Evolutionary conservation across 2,797 vertebrate species (phyloP), one percentile per base, ranked within the genome.

Genomic region (Dermochelys coriacea): DNA sequence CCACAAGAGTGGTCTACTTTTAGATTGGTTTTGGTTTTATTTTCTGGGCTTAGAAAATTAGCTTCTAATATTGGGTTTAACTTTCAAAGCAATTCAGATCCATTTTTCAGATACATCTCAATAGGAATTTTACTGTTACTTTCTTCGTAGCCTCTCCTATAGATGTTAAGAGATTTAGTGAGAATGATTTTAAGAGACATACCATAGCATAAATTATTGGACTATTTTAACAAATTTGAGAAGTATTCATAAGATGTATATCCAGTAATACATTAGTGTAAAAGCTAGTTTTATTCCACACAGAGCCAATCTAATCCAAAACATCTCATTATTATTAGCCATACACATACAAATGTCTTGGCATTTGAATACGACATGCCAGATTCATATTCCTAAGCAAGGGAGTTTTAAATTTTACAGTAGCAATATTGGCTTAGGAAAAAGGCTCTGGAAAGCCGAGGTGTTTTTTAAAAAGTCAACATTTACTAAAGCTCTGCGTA

Each of bases 291-390:
- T 84, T 75, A 41, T 85, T 86, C 75, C 90, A 92, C 49, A 90
- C 80, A 94, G 87, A 80, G 10, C 82, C 18, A 87, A 93, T 2
- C 16, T 59, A 88, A 86, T 80, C 89, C 57, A 87, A 91, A 25
- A 37, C 41, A 93, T 85, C 16, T 93, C 41, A 34, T 54, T 31
- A 59, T 71, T 87, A 59, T 64, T 87, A 95, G 89, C 16, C n/a
- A 41, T 64, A 85, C 37, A 80, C 10, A 47, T 54, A 18, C 21
- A 21, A 54, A 54, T 54, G 52, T 19, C 18, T 3, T 80, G 31
- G 16, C 94, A 83, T 80, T 95, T 29, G 92, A 83, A 14, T 31
- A 86, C 49, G 80, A 90, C 93, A 88, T 57, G 85, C 6, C 52
- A 54, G 19, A 21, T 8, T 54, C 52, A 54, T 54, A 54, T 23